A percentile compares a stretch with the other conserved stretches of the same genome.
Evolutionary conservation across 2,113 vertebrate species (phyloP).

Genomic region (Heterochromis multidens): DNA sequence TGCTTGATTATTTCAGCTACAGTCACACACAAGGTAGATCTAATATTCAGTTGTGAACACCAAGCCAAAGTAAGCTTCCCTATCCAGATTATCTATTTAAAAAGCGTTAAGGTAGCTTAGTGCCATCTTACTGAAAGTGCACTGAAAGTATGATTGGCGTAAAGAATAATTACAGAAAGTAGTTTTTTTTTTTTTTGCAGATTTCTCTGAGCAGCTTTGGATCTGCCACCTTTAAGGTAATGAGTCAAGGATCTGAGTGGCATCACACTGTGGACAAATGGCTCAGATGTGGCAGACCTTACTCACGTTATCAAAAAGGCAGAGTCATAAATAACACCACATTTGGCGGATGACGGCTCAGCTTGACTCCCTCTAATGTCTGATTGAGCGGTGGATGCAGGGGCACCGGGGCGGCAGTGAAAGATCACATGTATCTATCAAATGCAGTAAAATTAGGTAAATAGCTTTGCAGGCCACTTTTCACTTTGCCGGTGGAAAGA

Average conservation of each 20-base stretch:
- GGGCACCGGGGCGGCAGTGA: background rate
- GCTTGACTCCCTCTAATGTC: slow-evolving; percentile 31
- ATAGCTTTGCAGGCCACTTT: slow-evolving; percentile 15
- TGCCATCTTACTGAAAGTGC: background rate
- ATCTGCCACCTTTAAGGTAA: background rate
- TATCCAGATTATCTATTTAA: background rate
- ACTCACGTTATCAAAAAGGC: background rate
- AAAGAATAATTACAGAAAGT: slow-evolving; percentile 19
- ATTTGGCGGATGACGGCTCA: slow-evolving; percentile 14
- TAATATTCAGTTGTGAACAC: background rate
- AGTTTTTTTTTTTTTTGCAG: background rate
- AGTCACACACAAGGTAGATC: background rate
- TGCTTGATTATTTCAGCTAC: background rate
- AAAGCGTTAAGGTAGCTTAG: background rate
- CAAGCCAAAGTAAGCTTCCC: background rate
- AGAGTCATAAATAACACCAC: slow-evolving; percentile 34
- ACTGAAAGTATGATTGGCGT: background rate
- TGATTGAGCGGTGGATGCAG: slow-evolving; percentile 2
- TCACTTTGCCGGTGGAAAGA: slow-evolving; percentile 44
- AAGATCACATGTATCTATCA: slow-evolving; percentile 40
- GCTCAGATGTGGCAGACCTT: slow-evolving; percentile 13
- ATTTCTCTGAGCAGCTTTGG: background rate
- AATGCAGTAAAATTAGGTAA: slow-evolving; percentile 44
- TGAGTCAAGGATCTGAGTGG: slow-evolving; percentile 8
- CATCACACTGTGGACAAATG: background rate